These are phyloP conservation scores for Blera fallax DNA, from an alignment of 2,888 invertebrate species.

Conservation along the genomic window DNA sequence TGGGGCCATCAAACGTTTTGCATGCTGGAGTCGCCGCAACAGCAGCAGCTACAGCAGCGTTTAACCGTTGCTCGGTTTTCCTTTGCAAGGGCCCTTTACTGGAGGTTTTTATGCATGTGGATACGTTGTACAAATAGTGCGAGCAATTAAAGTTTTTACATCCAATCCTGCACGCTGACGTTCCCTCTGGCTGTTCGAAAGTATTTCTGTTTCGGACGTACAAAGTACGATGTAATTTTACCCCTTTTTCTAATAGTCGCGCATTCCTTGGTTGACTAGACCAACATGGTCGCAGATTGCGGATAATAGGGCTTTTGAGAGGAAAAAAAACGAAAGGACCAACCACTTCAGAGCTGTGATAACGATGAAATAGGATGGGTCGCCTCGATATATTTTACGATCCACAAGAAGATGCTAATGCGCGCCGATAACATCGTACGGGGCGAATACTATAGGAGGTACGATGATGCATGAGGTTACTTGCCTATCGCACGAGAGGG, in stretches of 20 bases:
- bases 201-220: conserved; percentile 36
- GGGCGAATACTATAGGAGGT: background rate
- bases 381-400: conserved; percentile 57
- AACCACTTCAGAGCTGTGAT: conserved; percentile 45
- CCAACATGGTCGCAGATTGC: conserved; percentile 57
- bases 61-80: conserved; percentile 23
- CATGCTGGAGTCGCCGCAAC: conserved; percentile 38
- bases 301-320: conserved; percentile 46
- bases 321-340: conserved; percentile 23
- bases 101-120: conserved; percentile 47
- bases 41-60: conserved; percentile 25
- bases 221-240: background rate
- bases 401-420: conserved; percentile 45
- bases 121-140: conserved; percentile 53
- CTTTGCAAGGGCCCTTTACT: conserved; percentile 12
- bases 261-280: conserved; percentile 34
- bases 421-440: conserved; percentile 37
- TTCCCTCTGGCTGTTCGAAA: conserved; percentile 1
- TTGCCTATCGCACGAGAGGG: background rate
- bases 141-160: conserved; percentile 65
- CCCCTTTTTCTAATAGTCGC: conserved; percentile 50
- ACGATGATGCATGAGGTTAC: conserved; percentile 13
- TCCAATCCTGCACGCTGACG: conserved; percentile 3
- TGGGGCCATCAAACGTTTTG: conserved; percentile 65
- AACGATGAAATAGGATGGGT: conserved; percentile 63